Percentiles rank a stretch among this genome's conserved stretches.
Evolutionary conservation across 2,797 vertebrate genomes (phyloP).

Genomic region (Malurus leucopterus): DNA sequence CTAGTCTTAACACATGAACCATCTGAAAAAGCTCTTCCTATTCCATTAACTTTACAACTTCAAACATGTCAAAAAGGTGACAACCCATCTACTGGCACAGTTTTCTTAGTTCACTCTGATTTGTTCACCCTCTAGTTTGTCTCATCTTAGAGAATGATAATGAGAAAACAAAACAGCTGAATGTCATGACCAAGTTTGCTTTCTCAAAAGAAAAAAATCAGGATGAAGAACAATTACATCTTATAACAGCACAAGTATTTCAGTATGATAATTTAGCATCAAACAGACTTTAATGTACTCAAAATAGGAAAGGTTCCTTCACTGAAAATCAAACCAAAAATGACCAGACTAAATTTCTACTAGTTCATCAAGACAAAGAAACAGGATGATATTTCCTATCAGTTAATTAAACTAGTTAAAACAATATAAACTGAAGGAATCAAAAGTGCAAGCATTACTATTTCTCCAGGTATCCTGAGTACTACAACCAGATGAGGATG

Average conservation of each 20-base stretch:
- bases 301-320: background rate
- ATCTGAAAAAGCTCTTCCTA: background rate
- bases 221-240: background rate
- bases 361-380: background rate
- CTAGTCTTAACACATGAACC: background rate
- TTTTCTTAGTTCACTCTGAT: background rate
- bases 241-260: background rate
- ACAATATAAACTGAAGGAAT: background rate
- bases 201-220: background rate
- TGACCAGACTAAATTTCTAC: background rate
- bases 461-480: background rate
- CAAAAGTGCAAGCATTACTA: background rate
- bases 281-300: background rate
- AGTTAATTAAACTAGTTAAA: background rate
- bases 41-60: background rate
- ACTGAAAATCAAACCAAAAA: background rate
- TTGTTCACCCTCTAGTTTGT: background rate
- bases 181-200: background rate
- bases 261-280: background rate
- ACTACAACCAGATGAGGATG: background rate
- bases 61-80: background rate
- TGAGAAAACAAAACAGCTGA: background rate
- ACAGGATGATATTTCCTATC: background rate
- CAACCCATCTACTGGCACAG: background rate
- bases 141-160: background rate